Evolutionary conservation across 2,797 vertebrate species (phyloP).

Genomic region (Takifugu rubripes): DNA sequence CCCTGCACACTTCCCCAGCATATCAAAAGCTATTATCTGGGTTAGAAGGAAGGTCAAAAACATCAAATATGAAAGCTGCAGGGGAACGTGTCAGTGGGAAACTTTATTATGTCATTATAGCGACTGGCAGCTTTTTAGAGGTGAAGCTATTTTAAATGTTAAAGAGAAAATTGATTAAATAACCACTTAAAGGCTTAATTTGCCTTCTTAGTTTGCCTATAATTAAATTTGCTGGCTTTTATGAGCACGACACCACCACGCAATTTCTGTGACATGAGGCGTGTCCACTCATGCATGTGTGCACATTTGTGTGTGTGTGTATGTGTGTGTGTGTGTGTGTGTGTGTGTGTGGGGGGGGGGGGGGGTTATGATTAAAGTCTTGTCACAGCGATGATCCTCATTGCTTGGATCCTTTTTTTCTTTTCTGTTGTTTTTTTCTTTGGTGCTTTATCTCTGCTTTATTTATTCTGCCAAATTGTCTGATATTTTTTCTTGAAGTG

Average conservation of each 20-base stretch:
- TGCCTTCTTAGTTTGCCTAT: slow-evolving; percentile 14
- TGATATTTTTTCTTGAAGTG: slow-evolving; percentile 24
- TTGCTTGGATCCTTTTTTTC: slow-evolving; percentile 10
- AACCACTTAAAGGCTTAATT: not conserved
- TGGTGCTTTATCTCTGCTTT: slow-evolving; percentile 7
- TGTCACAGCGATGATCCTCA: slow-evolving; percentile 24
- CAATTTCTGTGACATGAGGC: slow-evolving; percentile 12
- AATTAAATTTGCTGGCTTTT: slow-evolving; percentile 3
- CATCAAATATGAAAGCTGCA: slow-evolving; percentile 47
- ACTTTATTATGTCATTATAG: slow-evolving; percentile 53
- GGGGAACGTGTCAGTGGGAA: slow-evolving; percentile 30
- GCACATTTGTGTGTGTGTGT: not conserved
- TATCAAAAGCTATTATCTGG: slow-evolving; percentile 42
- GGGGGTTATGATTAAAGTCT: slow-evolving; percentile 44
- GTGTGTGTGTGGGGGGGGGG: slow-evolving; percentile 5
- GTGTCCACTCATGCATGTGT: not conserved
- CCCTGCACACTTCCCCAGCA: slow-evolving; percentile 3
- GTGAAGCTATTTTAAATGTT: slow-evolving; percentile 41
- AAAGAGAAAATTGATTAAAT: slow-evolving; percentile 24
- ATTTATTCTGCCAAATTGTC: not conserved
- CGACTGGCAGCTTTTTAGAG: slow-evolving; percentile 48
- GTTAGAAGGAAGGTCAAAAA: slow-evolving; percentile 46
- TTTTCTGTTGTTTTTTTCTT: slow-evolving; percentile 46
- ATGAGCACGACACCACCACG: slow-evolving; percentile 10
- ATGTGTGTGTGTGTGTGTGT: slow-evolving; percentile 8